Evolutionary conservation across 92 coral and sea anemone species (phyloP).

Genomic region (Zoanthus sansibaricus): DNA sequence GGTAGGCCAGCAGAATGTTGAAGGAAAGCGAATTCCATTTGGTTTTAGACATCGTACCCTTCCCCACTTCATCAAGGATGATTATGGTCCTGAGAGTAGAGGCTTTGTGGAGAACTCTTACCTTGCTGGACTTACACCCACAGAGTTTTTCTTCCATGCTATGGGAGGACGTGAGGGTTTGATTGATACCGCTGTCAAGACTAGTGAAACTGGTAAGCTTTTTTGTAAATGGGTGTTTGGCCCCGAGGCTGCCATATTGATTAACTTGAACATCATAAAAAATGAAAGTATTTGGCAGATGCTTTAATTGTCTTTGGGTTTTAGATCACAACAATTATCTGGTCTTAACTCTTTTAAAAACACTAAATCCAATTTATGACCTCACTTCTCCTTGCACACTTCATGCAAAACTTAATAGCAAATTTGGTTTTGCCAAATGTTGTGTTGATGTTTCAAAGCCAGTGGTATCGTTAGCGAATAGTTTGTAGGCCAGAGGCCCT

Average conservation of each 20-base stretch:
- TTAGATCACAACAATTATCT: too few species aligned
- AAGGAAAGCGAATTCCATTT: constrained; percentile 99
- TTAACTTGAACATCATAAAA: too few species aligned
- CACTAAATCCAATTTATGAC: neutral
- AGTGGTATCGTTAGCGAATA: too few species aligned
- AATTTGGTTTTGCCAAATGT: too few species aligned
- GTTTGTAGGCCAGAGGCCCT: too few species aligned
- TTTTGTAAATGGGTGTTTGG: neutral
- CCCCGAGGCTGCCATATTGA: too few species aligned
- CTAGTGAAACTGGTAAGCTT: constrained; percentile 97
- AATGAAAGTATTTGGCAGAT: too few species aligned
- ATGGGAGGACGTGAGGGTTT: constrained; percentile 99
- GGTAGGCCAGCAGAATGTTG: constrained; percentile 99
- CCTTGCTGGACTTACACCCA: constrained; percentile 99
- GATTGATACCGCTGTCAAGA: constrained; percentile 99
- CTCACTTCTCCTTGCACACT: too few species aligned
- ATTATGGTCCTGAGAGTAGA: constrained; percentile 99
- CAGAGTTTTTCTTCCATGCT: constrained; percentile 99
- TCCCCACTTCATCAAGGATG: constrained; percentile 98
- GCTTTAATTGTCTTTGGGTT: too few species aligned
- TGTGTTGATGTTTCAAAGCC: too few species aligned
- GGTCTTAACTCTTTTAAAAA: too few species aligned
- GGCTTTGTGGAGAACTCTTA: constrained; percentile 99
- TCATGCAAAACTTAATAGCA: too few species aligned
- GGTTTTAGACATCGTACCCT: constrained; percentile 99